Evolutionary conservation across 2,888 invertebrate species (phyloP).

Genomic region (Stictocephala bisonia): DNA sequence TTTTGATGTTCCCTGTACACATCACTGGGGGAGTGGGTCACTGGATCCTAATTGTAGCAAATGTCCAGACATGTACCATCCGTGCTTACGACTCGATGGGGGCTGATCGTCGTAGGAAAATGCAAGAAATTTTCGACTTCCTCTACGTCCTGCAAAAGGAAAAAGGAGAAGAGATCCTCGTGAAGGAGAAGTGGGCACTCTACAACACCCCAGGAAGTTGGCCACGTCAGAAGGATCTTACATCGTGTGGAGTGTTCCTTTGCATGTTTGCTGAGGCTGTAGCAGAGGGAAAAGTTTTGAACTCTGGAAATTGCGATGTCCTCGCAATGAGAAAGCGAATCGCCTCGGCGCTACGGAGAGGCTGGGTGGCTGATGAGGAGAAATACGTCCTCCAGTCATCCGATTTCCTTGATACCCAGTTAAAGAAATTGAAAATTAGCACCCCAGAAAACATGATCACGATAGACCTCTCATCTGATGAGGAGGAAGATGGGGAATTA

Average conservation of each 20-base stretch:
- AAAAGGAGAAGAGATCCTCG: neutral
- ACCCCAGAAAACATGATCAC: no score
- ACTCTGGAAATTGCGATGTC: no score
- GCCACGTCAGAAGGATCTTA: neutral
- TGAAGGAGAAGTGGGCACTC: neutral
- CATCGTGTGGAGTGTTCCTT: neutral
- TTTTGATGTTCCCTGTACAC: neutral
- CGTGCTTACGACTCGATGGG: neutral
- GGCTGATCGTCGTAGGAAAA: neutral
- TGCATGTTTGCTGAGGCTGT: neutral
- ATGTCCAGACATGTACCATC: neutral
- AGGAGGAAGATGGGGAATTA: no score
- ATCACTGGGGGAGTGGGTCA: neutral
- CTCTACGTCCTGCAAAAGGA: neutral
- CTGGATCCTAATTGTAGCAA: neutral
- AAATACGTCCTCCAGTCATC: no score
- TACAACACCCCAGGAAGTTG: neutral
- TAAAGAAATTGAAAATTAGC: no score
- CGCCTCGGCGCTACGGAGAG: neutral
- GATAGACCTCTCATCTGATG: no score
- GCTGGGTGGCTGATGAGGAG: neutral
- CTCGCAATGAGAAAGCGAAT: neutral
- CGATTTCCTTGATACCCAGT: no score
- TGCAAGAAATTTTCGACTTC: neutral
- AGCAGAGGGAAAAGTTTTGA: no score